phyloP scores from a whole-genome alignment of 2,888 invertebrate genomes.

The Scaptomyza reducta region DNA sequence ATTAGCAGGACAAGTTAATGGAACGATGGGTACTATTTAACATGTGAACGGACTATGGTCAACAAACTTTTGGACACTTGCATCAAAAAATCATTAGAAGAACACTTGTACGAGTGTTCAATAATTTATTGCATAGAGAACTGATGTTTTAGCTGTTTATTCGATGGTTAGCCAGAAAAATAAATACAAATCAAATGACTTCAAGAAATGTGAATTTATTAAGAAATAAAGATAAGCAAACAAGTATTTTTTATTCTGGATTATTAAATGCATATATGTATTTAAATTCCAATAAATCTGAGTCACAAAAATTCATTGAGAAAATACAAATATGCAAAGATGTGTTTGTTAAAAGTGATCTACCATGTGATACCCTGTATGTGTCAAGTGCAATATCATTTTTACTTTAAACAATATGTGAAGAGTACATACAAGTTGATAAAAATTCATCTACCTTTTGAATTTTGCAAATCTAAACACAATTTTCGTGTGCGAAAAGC shows the following conservation, averaged over 20 bases:
- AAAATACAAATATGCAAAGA: slow-evolving; percentile 7
- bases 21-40: neutral
- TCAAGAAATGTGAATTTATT: neutral
- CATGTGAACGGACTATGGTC: slow-evolving; percentile 5
- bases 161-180: neutral
- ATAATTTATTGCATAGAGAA: neutral
- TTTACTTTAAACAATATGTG: neutral
- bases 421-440: slow-evolving; percentile 6
- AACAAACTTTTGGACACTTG: slow-evolving; percentile 54
- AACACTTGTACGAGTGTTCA: neutral
- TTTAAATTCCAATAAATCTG: slow-evolving; percentile 50
- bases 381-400: neutral
- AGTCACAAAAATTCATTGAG: slow-evolving; percentile 60
- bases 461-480: slow-evolving; percentile 7
- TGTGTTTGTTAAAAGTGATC: neutral
- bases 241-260: neutral
- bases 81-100: slow-evolving; percentile 50
- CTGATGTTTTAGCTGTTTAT: slow-evolving; percentile 28
- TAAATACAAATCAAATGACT: slow-evolving; percentile 4
- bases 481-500: neutral
- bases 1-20: slow-evolving; percentile 9
- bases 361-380: slow-evolving; percentile 10
- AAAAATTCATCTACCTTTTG: slow-evolving; percentile 1
- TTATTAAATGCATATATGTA: slow-evolving; percentile 8
- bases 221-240: slow-evolving; percentile 15